Conservation (phyloP, 2,113 vertebrate genomes). For the Apteryx owenii region DNA sequence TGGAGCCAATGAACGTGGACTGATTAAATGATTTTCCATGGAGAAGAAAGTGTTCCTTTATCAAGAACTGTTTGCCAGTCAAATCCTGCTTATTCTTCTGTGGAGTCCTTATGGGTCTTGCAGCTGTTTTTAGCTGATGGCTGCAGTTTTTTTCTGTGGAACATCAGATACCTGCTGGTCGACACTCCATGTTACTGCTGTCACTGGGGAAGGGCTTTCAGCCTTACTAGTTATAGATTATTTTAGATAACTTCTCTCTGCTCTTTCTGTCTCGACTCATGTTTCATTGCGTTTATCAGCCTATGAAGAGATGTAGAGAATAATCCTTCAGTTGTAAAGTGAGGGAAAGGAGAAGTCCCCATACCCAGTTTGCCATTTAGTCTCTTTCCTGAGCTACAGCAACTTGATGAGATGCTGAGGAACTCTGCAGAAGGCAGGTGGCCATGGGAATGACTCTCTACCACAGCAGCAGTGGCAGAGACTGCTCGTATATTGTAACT, state of each 20-base stretch:
- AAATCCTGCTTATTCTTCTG: background rate
- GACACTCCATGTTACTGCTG: background rate
- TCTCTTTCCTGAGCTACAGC: background rate
- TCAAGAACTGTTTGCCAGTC: background rate
- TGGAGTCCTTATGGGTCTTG: background rate
- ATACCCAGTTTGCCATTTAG: background rate
- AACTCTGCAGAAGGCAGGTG: background rate
- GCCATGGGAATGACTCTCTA: background rate
- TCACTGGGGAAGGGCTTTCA: background rate
- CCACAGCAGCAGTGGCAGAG: background rate
- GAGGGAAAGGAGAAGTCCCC: background rate
- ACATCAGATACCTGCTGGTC: background rate
- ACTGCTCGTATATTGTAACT: background rate
- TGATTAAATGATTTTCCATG: background rate
- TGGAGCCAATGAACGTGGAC: background rate
- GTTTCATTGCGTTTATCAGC: background rate
- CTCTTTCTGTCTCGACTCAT: background rate
- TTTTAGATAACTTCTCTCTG: background rate
- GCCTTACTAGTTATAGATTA: background rate
- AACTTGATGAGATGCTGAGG: background rate
- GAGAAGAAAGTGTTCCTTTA: background rate
- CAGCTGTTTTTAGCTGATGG: slow-evolving; percentile 22
- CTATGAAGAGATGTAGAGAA: background rate
- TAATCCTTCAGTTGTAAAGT: background rate
- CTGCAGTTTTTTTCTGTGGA: slow-evolving; percentile 19